A percentile compares a stretch with the other conserved stretches of the same genome.
Evolutionary conservation across 2,888 invertebrate species (phyloP).

Genomic region (Cerceris ruficornis): DNA sequence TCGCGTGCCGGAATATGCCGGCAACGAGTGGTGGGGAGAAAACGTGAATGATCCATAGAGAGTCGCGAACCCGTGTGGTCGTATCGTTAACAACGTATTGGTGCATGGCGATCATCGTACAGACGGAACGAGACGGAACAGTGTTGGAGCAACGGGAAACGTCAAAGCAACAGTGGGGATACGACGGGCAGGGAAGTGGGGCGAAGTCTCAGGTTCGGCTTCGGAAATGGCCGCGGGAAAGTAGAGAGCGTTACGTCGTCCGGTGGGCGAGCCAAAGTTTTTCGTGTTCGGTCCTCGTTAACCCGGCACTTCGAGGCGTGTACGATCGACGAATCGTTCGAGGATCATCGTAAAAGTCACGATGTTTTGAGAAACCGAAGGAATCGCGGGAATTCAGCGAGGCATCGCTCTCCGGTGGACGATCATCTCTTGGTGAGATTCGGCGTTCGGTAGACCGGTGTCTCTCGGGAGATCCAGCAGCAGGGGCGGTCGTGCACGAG

Average conservation of each 20-base stretch:
- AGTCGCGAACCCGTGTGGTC: constrained; percentile 44
- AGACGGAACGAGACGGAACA: constrained; percentile 33
- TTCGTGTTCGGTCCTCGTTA: constrained; percentile 47
- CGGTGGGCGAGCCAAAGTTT: constrained; percentile 56
- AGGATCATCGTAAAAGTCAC: constrained; percentile 16
- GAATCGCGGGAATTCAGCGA: neutral
- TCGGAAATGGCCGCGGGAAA: constrained; percentile 81
- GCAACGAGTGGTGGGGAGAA: constrained; percentile 71
- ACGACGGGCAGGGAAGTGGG: constrained; percentile 39
- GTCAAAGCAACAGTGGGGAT: constrained; percentile 51
- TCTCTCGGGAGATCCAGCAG: constrained; percentile 25
- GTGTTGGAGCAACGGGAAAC: constrained; percentile 47
- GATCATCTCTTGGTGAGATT: constrained; percentile 3
- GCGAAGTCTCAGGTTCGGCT: constrained; percentile 60
- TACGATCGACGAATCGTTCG: constrained; percentile 28
- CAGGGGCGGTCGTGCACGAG: constrained; percentile 43
- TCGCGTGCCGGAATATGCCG: constrained; percentile 57
- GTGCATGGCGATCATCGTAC: constrained; percentile 23
- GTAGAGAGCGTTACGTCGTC: constrained; percentile 76
- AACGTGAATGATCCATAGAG: constrained; percentile 79
- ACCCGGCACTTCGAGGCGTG: constrained; percentile 45
- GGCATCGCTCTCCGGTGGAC: too few relatives aligned
- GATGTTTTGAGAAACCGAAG: constrained; percentile 37
- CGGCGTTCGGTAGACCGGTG: constrained; percentile 30
- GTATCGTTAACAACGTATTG: constrained; percentile 4